phyloP scores from a whole-genome alignment of 2,888 invertebrate species.

The Scelioninae gen. 2 region DNA sequence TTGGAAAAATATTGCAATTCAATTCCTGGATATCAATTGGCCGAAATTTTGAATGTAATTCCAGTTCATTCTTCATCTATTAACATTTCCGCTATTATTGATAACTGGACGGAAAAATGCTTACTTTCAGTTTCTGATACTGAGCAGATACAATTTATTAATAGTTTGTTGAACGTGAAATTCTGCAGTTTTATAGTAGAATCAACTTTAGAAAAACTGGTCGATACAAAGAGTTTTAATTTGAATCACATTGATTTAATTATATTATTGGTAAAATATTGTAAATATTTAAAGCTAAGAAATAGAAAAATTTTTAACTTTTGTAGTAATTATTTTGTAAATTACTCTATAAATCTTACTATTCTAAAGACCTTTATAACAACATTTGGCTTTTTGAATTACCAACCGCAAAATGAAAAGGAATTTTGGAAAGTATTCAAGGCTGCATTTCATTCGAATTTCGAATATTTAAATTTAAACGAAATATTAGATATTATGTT shows the following conservation, averaged over 20 bases:
- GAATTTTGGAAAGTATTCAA: constrained; percentile 80
- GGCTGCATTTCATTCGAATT: constrained; percentile 77
- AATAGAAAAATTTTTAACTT: constrained; percentile 78
- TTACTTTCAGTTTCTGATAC: constrained; percentile 80
- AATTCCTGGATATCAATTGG: constrained; percentile 76
- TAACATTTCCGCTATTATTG: constrained; percentile 70
- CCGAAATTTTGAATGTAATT: constrained; percentile 76
- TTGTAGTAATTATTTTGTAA: constrained; percentile 78
- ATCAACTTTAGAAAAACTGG: constrained; percentile 79
- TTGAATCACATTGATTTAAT: constrained; percentile 77
- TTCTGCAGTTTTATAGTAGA: constrained; percentile 79
- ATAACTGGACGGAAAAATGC: constrained; percentile 79
- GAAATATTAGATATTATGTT: constrained; percentile 80
- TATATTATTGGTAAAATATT: constrained; percentile 80
- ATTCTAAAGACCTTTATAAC: constrained; percentile 78
- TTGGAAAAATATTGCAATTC: constrained; percentile 78
- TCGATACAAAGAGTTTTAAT: constrained; percentile 77
- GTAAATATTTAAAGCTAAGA: constrained; percentile 78
- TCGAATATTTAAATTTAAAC: constrained; percentile 78
- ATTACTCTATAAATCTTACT: constrained; percentile 76
- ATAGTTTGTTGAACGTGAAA: constrained; percentile 77
- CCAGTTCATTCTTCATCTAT: constrained; percentile 69
- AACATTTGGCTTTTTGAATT: constrained; percentile 80
- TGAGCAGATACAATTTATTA: constrained; percentile 76
- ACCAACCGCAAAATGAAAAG: constrained; percentile 76